Conservation (phyloP, 92 coral and sea anemone genomes). For the Zoanthus solanderi region DNA sequence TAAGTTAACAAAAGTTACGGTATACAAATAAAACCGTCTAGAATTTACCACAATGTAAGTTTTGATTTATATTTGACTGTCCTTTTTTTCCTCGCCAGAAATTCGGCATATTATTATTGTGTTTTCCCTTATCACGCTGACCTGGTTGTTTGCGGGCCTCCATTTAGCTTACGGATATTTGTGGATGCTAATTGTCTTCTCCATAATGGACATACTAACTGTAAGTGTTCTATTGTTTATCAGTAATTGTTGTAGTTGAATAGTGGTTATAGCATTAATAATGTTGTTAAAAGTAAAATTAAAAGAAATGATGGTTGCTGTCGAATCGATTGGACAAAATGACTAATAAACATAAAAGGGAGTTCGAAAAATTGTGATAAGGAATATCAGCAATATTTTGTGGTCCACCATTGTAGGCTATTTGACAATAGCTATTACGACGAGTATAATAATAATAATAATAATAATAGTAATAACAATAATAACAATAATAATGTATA, state of each 20-base stretch:
- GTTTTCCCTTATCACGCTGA: slow-evolving; percentile 76
- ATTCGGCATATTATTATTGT: slow-evolving; percentile 80
- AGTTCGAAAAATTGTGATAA: too few relatives aligned
- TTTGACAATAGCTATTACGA: too few relatives aligned
- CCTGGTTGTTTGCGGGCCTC: slow-evolving; percentile 96
- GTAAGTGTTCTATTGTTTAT: slow-evolving; percentile 55
- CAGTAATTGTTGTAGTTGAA: not conserved
- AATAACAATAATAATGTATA: too few relatives aligned
- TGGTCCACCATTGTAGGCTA: too few relatives aligned
- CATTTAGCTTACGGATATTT: slow-evolving; percentile 87
- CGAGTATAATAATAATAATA: too few relatives aligned
- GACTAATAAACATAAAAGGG: too few relatives aligned
- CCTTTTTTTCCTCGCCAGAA: slow-evolving; percentile 60
- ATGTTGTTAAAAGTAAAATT: not conserved
- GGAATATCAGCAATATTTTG: too few relatives aligned
- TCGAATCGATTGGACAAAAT: not conserved
- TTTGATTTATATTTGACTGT: not conserved
- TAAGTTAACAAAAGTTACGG: too few relatives aligned
- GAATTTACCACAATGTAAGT: not conserved
- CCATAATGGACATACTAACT: slow-evolving; percentile 76
- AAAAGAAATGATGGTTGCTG: not conserved
- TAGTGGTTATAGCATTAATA: not conserved
- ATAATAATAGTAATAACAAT: too few relatives aligned
- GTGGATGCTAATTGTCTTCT: slow-evolving; percentile 87
- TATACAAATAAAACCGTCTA: too few relatives aligned